A percentile compares a stretch with the other conserved stretches of the same genome.
Conservation (phyloP, 2,113 vertebrate species). For the Nettapus auritus region DNA sequence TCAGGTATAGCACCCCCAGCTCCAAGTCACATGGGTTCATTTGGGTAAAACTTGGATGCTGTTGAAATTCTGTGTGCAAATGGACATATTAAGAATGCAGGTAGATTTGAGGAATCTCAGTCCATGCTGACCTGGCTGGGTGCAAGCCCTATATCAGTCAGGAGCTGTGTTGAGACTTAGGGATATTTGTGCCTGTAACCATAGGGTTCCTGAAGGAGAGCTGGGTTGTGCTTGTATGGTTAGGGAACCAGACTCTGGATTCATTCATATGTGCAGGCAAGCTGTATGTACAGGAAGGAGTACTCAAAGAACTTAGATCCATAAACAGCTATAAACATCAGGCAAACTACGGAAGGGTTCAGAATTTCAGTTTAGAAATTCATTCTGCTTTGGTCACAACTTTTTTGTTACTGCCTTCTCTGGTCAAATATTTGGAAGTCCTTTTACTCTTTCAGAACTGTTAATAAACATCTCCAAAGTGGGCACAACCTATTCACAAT, state of each 20-base stretch:
- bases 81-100: rapidly evolving
- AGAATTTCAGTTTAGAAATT: background rate
- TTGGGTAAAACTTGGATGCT: background rate
- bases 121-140: background rate
- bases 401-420: background rate
- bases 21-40: background rate
- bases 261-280: background rate
- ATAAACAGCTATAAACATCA: background rate
- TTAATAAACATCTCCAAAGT: background rate
- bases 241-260: background rate
- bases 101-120: background rate
- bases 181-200: background rate
- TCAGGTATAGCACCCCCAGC: slow-evolving; percentile 79
- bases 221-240: background rate
- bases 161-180: background rate
- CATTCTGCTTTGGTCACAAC: background rate
- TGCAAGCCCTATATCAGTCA: background rate
- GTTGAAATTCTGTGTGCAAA: background rate
- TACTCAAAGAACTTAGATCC: background rate
- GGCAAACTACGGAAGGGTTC: background rate
- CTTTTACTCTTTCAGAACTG: background rate
- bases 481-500: background rate
- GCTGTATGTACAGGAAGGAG: background rate
- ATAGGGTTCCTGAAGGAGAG: background rate
- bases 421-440: background rate